Evolutionary conservation across 2,113 vertebrate genomes (phyloP), one percentile per base, ranked within the genome.

Genomic region (Orcinus orca): DNA sequence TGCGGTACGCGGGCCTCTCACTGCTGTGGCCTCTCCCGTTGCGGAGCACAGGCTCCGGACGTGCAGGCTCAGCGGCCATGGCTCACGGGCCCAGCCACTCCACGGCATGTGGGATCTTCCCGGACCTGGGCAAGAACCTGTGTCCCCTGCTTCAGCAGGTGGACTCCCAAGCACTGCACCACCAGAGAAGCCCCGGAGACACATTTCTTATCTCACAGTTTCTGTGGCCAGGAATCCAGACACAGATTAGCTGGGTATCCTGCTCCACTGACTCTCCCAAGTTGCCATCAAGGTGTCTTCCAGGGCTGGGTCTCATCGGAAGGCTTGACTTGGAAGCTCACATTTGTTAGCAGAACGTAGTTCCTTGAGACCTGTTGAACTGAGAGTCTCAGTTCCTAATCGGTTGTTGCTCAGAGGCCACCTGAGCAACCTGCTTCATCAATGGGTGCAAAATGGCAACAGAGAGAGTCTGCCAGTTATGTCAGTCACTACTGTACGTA

Each of bases 1-100:
- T 50, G 47, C 13, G 0, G 12, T 50, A 14, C 13, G 3, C 3
- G 3, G 13, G 13, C 11, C 47, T 50, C 47, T 50, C 47, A 14
- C 47, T 50, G 47, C 1, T 50, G 47, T 14, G 47, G 13, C 47
- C 47, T 14, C 47, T 50, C 47, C 47, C 3, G 47, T 13, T 50
- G 12, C 11, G 3, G 47, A 50, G 47, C 47, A 50, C 47, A 50
- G 47, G 47, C 47, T 50, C 47, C 13, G 0, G 47, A 50, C 1
- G 13, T 0, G 3, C 47, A 50, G 13, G 47, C 47, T 50, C 47
- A 50, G 3, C 47, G 0, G 47, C 47, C 47, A 50, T 50, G 47
- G 47, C 13, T 50, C 47, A 50, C 13, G 3, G 47, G 47, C 47
- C 47, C 47, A 50, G 47, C 47, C 47, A 1, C 13, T 50, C 47